These are phyloP conservation scores for Paguma larvata DNA, from an alignment of 2,797 vertebrate genomes.

Conservation along the genomic window DNA sequence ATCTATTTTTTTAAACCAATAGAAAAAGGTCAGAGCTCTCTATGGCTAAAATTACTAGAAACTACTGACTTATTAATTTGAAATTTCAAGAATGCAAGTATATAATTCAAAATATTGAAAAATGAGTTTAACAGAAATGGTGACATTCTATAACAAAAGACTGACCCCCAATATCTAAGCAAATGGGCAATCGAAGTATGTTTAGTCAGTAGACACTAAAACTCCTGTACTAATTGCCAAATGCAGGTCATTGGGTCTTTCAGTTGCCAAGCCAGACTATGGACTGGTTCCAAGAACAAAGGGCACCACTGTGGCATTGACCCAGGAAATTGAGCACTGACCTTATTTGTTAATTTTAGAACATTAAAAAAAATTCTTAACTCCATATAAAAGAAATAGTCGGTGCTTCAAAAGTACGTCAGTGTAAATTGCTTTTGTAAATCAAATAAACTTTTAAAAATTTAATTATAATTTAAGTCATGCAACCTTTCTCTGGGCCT, in stretches of 20 bases:
- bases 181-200: background rate
- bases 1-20: constrained; percentile 46
- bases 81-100: constrained; percentile 19
- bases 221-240: background rate
- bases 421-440: background rate
- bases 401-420: constrained; percentile 52
- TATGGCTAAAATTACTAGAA: constrained; percentile 39
- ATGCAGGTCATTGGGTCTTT: constrained; percentile 45
- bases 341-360: constrained; percentile 68
- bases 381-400: constrained; percentile 42
- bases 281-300: constrained; percentile 56
- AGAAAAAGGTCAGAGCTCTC: constrained; percentile 16
- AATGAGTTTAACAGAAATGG: background rate
- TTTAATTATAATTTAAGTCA: constrained; percentile 1
- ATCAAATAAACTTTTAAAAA: background rate
- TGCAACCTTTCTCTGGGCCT: background rate
- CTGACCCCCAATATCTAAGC: background rate
- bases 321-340: constrained; percentile 56
- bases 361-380: constrained; percentile 45
- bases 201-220: background rate
- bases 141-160: background rate
- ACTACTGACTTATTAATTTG: constrained; percentile 7
- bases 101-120: constrained; percentile 44
- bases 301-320: constrained; percentile 6
- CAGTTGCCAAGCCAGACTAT: background rate